These are phyloP conservation scores for Manis pentadactyla DNA, from an alignment of 2,797 vertebrate species.

Conservation along the genomic window DNA sequence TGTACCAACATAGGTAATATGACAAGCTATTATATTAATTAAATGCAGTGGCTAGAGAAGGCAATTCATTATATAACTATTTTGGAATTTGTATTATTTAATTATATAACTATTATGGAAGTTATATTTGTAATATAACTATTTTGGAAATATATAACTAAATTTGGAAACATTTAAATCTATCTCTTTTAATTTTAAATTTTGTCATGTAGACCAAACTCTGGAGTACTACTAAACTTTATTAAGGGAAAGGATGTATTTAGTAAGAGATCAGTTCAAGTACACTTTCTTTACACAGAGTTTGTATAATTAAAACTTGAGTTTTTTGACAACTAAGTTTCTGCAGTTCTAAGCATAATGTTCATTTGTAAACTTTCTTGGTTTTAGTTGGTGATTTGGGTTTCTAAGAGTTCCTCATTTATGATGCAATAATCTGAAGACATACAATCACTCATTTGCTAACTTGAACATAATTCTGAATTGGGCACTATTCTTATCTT, in stretches of 20 bases:
- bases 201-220: not conserved
- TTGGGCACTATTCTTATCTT: not conserved
- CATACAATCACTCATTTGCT: not conserved
- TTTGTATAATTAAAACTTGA: not conserved
- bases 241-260: not conserved
- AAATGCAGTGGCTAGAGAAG: not conserved
- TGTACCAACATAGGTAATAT: not conserved
- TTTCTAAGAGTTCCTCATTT: not conserved
- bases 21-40: not conserved
- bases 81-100: too few relatives aligned
- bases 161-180: conserved; percentile 2
- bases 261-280: not conserved
- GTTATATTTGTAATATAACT: too few relatives aligned
- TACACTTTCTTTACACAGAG: not conserved
- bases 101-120: too few relatives aligned
- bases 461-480: conserved; percentile 11
- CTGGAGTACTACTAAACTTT: not conserved
- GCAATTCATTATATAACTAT: not conserved
- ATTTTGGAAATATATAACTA: too few relatives aligned
- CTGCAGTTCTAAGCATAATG: not conserved
- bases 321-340: not conserved
- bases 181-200: not conserved
- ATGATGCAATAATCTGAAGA: not conserved
- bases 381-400: not conserved
- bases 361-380: not conserved